Base-by-base conservation (phyloP, 1,140 invertebrate genomes). In the Pseudomyrmex flavicornis region DNA sequence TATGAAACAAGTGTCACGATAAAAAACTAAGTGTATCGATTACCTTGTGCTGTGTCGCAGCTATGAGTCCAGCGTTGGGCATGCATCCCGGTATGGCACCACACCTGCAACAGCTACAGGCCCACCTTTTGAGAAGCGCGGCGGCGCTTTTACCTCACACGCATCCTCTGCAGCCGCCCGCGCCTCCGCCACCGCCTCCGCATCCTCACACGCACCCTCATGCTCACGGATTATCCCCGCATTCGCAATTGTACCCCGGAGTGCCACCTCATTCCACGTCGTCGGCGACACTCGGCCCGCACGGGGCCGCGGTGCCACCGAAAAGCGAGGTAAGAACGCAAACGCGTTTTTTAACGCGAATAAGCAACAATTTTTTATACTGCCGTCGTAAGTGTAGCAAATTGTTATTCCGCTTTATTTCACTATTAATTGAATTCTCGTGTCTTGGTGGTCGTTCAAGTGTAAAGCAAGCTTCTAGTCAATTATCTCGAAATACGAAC, bases 71-170 rank as follows among this genome's bases (percentile, higher is more conserved):
- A 12, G 96, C 97, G 0, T 92, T 97, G 63, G 96, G 96, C 83
- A 95, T 96, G 95, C 96, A 96, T 90, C 96, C 95, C 13, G 95
- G 94, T 73, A 95, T 96, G 93, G 95, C 95, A 59, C 95, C 96
- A 10, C 97, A 96, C 90, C 94, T 97, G 48, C 97, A 97, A 85
- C 97, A 97, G 88, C 92, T 98, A 3, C 97, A 97, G 90, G 96
- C 96, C 15, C 97, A 97, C 92, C 95, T 97, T 46, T 95, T 97
- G 83, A 94, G 96, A 56, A 95, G 93, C 79, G 95, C 95, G 48
- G 95, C 95, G 8, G 96, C 95, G 2, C 90, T 96, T 26, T 91
- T 96, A 84, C 95, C 95, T 5, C 94, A 93, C 68, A 80, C 91
- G 13, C 91, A 94, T 52, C 92, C 92, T 5, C 91, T 95, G 20